phyloP scores from a whole-genome alignment of 2,888 invertebrate species.

The Synanthedon andrenaeformis region DNA sequence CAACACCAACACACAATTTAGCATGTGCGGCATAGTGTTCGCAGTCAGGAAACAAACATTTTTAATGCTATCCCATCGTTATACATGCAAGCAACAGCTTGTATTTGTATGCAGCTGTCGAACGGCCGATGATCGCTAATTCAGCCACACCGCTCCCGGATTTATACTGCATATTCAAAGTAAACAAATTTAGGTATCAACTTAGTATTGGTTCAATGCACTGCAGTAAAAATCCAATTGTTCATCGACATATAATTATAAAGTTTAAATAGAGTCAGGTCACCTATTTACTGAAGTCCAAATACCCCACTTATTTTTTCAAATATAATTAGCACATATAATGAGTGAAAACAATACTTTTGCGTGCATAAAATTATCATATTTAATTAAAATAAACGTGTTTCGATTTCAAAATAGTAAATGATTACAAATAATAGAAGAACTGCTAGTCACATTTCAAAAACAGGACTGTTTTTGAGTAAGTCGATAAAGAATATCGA shows the following conservation, averaged over 20 bases:
- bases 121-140: slow-evolving; percentile 29
- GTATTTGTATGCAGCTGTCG: slow-evolving; percentile 33
- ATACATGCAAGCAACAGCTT: slow-evolving; percentile 13
- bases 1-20: slow-evolving; percentile 17
- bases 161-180: slow-evolving; percentile 22
- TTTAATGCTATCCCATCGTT: slow-evolving; percentile 26
- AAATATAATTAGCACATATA: too few species aligned
- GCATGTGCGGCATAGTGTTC: slow-evolving; percentile 33
- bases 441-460: too few species aligned
- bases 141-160: slow-evolving; percentile 17
- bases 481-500: background rate
- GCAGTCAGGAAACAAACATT: slow-evolving; percentile 34
- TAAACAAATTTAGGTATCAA: slow-evolving; percentile 21
- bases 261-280: background rate
- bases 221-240: slow-evolving; percentile 27
- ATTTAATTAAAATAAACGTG: too few species aligned
- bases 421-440: too few species aligned
- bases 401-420: too few species aligned
- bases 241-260: slow-evolving; percentile 13
- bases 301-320: too few species aligned
- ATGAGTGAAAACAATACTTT: too few species aligned
- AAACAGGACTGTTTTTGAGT: background rate
- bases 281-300: background rate
- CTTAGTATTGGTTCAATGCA: slow-evolving; percentile 29
- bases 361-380: too few species aligned